Evolutionary conservation across 2,888 invertebrate species (phyloP).

Genomic region (Caenorhabditis afra): DNA sequence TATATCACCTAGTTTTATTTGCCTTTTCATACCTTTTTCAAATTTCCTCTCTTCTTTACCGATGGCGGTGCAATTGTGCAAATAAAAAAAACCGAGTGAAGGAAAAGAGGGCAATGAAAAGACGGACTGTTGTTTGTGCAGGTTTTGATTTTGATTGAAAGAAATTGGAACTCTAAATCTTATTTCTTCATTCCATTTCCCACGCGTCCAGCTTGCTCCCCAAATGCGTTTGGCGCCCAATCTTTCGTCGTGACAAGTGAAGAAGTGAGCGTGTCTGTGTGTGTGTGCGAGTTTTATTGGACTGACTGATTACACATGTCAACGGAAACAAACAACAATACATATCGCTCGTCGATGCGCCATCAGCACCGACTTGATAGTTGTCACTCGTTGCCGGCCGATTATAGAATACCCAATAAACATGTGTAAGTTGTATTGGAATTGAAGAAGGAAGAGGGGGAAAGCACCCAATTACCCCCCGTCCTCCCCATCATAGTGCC

Average conservation of each 20-base stretch:
- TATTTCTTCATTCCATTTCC: not conserved
- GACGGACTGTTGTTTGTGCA: slow-evolving; percentile 46
- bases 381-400: slow-evolving; percentile 54
- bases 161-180: slow-evolving; percentile 20
- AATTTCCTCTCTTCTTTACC: slow-evolving; percentile 24
- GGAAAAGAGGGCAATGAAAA: slow-evolving; percentile 24
- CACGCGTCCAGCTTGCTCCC: not conserved
- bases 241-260: slow-evolving; percentile 19
- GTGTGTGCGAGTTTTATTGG: too few relatives aligned
- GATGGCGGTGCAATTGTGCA: slow-evolving; percentile 40
- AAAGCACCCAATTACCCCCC: too few relatives aligned
- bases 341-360: slow-evolving; percentile 43
- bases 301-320: slow-evolving; percentile 39
- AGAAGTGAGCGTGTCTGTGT: slow-evolving; percentile 4
- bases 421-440: slow-evolving; percentile 45
- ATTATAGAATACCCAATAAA: slow-evolving; percentile 49
- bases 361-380: slow-evolving; percentile 38
- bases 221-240: slow-evolving; percentile 14
- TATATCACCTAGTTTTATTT: slow-evolving; percentile 28
- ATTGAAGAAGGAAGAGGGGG: too few relatives aligned
- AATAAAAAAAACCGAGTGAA: too few relatives aligned
- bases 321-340: slow-evolving; percentile 30
- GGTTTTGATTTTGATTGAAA: slow-evolving; percentile 36
- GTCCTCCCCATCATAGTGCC: not conserved
- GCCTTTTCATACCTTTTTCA: not conserved